Base-by-base conservation (phyloP, 2,888 invertebrate species). In the Odontomyia ornata region DNA sequence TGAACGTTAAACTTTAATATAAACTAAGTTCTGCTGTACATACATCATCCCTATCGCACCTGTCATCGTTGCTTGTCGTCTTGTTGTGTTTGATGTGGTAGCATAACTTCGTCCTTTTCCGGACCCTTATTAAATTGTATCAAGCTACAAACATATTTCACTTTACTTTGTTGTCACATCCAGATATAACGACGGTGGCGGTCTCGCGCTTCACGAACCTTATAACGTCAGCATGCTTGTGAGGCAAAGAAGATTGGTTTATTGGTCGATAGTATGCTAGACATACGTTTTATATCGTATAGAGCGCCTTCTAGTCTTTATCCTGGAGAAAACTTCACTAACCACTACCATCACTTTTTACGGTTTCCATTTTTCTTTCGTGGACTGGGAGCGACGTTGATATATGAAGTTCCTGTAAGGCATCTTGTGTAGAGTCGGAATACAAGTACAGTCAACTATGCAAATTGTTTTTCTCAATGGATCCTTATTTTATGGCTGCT, bases 31-130 rank as follows among this genome's bases (percentile, higher is more conserved):
- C 36, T n/a, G 36, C 36, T 36, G 9, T 36, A 36, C 36, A 52
- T 52, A n/a, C 52, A 52, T 52, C 52, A 52, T 52, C 52, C n/a
- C 52, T 52, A 52, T 52, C 52, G 13, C n/a, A 52, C 52, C 52
- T 52, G 52, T 52, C 52, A 52, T 52, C 52, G 15, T 52, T 4
- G 18, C 18, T 52, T 36, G 36, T 36, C 36, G 36, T 18, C 52
- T 15, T 52, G 52, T 52, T 52, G 15, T 18, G 52, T 52, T 52
- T 18, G 52, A 52, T n/a, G 52, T 52, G n/a, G 18, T 18, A 15
- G 52, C 52, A n/a, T 52, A 4, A 4, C 13, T 52, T 18, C 52
- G 4, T 36, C 36, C 36, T 36, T 36, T 52, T 18, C 52, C 5
- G 52, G 52, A 9, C 4, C 52, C 7, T 52, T 52, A 52, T 15